Evolutionary conservation across 2,113 vertebrate genomes (phyloP), one percentile per base, ranked within the genome.

Genomic region (Rhinogobius similis): DNA sequence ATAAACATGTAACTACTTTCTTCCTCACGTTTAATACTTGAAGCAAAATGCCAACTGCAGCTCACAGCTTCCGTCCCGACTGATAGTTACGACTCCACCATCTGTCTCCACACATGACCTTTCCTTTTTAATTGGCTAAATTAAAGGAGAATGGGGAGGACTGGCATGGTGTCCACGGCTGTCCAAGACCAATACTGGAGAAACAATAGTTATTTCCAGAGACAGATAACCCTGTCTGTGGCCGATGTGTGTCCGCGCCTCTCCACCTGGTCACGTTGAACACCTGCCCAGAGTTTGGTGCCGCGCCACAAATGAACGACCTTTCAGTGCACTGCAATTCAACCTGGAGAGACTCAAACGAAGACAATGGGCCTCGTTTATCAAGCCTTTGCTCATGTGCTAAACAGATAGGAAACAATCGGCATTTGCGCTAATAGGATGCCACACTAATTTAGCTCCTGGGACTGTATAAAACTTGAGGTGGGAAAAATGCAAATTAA

Each of bases 91-190:
- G 79, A 81, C 78, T 76, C 69, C 67, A 75, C 86, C 87, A 90
- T 91, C 90, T 91, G 91, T 86, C 89, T 89, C 78, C 72, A 73
- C 76, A 78, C 70, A 81, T 90, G 89, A 93, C 91, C 92, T 93
- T 93, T 93, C 70, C 76, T 81, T 86, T n/a, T 88, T 90, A 91
- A 91, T 90, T 86, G 83, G 70, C 73, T 75, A 84, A 90, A 91
- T 88, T 86, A 87, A 80, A 87, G 68, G 78, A 81, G 77, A 86
- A 87, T 84, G 89, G 89, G 76, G 72, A 83, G 79, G 75, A 65
- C 71, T 81, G 74, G 63, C 85, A 79, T 72, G 58, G n/a, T 82
- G 79, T 72, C 82, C 79, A 52, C 68, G 85, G 72, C 85, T 82
- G 72, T 90, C 88, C 83, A 81, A 76, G 63, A 67, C 67, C 78